phyloP scores from a whole-genome alignment of 1,140 invertebrate genomes.

The Brachionus paranguensis region DNA sequence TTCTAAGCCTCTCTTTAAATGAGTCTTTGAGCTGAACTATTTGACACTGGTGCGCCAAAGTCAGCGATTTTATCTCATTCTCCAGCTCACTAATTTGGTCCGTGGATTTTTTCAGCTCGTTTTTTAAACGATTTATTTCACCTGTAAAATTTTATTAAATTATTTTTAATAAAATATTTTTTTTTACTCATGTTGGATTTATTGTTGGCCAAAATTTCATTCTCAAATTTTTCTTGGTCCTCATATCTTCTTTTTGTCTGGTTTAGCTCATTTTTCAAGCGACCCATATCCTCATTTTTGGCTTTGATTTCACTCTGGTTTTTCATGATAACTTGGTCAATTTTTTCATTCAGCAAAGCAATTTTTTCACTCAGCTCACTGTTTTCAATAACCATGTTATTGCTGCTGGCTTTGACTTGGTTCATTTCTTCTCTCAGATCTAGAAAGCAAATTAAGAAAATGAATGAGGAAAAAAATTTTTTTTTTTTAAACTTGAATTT shows the following conservation, averaged over 20 bases:
- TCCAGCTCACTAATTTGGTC: not conserved
- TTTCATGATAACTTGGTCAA: not conserved
- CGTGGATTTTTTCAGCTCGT: not conserved
- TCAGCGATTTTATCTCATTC: slow-evolving; percentile 9
- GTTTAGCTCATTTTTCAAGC: not conserved
- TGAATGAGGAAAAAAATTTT: too few relatives aligned
- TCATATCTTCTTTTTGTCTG: not conserved
- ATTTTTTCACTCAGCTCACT: slow-evolving; percentile 6
- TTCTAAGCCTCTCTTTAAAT: not conserved
- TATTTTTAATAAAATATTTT: too few relatives aligned
- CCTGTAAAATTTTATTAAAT: not conserved
- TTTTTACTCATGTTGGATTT: not conserved
- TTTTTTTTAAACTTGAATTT: not conserved
- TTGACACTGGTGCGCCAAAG: slow-evolving; percentile 17
- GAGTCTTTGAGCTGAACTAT: slow-evolving; percentile 4
- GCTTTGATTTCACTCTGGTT: not conserved
- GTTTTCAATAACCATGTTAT: slow-evolving; percentile 8
- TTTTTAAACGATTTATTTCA: slow-evolving; percentile 6
- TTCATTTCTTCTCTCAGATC: not conserved
- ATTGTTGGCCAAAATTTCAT: slow-evolving; percentile 8
- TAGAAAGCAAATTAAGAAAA: not conserved
- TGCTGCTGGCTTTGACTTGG: not conserved
- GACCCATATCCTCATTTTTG: not conserved
- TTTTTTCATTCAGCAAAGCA: not conserved
- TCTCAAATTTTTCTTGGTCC: slow-evolving; percentile 32